phyloP scores from a whole-genome alignment of 92 coral and sea anemone genomes.

The Palythoa grandis region DNA sequence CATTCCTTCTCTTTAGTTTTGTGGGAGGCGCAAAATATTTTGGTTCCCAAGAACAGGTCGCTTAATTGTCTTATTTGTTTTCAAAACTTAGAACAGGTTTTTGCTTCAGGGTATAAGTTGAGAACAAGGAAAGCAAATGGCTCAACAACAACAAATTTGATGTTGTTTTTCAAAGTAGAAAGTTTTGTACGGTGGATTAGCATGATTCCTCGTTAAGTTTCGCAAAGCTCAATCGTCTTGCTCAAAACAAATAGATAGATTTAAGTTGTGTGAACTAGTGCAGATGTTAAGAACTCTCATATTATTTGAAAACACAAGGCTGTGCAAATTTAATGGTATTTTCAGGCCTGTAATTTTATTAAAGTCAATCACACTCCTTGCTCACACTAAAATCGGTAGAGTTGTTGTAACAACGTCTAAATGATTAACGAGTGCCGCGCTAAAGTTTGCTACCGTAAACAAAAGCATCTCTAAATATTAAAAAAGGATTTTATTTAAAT shows the following conservation, averaged over 20 bases:
- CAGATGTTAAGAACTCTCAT: conserved; percentile 32
- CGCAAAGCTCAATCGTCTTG: not conserved
- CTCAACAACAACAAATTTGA: not conserved
- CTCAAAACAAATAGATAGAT: not conserved
- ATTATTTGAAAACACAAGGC: conserved; percentile 19
- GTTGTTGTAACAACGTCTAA: conserved; percentile 22
- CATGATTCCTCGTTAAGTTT: not conserved
- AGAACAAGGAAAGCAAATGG: not conserved
- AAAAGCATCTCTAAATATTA: conserved; percentile 15
- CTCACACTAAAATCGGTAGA: not conserved
- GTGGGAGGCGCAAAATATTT: conserved; percentile 46
- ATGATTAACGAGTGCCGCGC: conserved; percentile 14
- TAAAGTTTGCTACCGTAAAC: not conserved
- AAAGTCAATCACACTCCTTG: conserved; percentile 3
- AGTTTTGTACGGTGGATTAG: not conserved
- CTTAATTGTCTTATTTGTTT: conserved; percentile 38
- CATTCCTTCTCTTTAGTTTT: conserved; percentile 28
- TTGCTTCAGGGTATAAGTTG: conserved; percentile 11
- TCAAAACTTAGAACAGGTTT: conserved; percentile 37
- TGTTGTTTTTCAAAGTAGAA: not conserved
- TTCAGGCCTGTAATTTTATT: conserved; percentile 34
- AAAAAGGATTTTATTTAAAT: conserved; percentile 9
- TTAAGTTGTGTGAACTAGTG: conserved; percentile 26
- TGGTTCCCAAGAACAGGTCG: conserved; percentile 48
- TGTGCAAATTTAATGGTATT: conserved; percentile 42